A percentile compares a stretch with the other conserved stretches of the same genome.
Conservation (phyloP, 2,797 vertebrate species). For the Syngnathus acus region DNA sequence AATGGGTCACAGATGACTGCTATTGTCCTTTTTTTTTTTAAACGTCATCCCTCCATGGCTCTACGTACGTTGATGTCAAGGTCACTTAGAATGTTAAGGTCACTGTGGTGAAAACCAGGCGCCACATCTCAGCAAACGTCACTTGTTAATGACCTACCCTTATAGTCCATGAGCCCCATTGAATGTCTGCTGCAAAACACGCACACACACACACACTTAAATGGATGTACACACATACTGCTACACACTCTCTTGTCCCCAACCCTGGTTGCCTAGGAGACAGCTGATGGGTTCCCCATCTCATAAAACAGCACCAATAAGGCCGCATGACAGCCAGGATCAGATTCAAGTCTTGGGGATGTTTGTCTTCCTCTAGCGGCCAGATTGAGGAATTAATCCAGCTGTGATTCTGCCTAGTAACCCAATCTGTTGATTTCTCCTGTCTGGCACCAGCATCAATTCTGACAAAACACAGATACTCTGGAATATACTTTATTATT, state of each 20-base stretch:
- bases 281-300: slow-evolving; percentile 60
- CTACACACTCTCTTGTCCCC: slow-evolving; percentile 55
- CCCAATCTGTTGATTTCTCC: slow-evolving; percentile 56
- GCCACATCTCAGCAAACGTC: background rate
- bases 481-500: slow-evolving; percentile 51
- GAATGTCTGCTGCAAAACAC: slow-evolving; percentile 4
- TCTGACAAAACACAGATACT: slow-evolving; percentile 6
- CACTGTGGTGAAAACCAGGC: background rate
- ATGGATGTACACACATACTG: slow-evolving; percentile 2
- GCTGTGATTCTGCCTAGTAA: slow-evolving; percentile 61
- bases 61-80: background rate
- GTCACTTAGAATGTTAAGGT: slow-evolving; percentile 2
- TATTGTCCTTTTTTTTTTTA: background rate
- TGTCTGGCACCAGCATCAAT: slow-evolving; percentile 23
- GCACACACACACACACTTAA: slow-evolving; percentile 17
- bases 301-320: slow-evolving; percentile 42
- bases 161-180: background rate
- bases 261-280: slow-evolving; percentile 65
- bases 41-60: background rate
- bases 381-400: slow-evolving; percentile 13
- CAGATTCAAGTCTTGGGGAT: slow-evolving; percentile 12
- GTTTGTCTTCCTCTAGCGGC: slow-evolving; percentile 49
- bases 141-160: slow-evolving; percentile 5
- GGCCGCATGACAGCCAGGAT: slow-evolving; percentile 37
- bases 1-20: background rate